Base-by-base conservation (phyloP, 1,140 invertebrate genomes). In the Trypoxylus dichotomus region DNA sequence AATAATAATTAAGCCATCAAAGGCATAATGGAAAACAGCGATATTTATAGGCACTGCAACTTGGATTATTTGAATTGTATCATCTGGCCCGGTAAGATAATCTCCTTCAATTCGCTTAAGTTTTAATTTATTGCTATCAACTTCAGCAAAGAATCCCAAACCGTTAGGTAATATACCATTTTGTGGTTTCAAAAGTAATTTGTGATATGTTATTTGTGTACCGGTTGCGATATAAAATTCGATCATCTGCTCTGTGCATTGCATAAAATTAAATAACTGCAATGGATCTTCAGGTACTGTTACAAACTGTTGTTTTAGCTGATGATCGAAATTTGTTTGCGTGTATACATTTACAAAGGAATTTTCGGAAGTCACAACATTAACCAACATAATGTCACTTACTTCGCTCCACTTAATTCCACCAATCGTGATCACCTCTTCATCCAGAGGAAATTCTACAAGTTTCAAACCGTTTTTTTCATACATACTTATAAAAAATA, bases 381-480 rank as follows among this genome's bases (percentile, higher is more conserved):
- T 19, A n/a, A 73, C 29, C 1, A 25, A 27, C 29, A 73, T 19
- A 8, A n/a, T 13, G 8, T 73, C 71, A 37, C 11, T 21, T 13
- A 21, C 37, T 3, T 73, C 37, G n/a, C 37, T 73, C 71, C 71
- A 73, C 27, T 73, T 42, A 13, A 73, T 37, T 37, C 37, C 11
- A 13, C n/a, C 27, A 42, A 73, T 15, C 3, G 11, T 25, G 7
- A 73, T 37, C 29, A 42, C 71, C 7, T 73, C n/a, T 27, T 29
- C 27, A 42, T 73, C 27, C 3, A 73, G 71, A 5, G 3, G 1
- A 37, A 73, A 73, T 37, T 21, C 32, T 15, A 41, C 21, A 19
- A 37, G 71, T 11, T 10, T 27, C 37, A 73, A 73, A 37, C 71
- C 71, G n/a, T 73, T 73, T 41, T n/a, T 29, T 15, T 73, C 71